Base-by-base conservation (phyloP, 1,140 invertebrate species). In the Pinna nobilis region DNA sequence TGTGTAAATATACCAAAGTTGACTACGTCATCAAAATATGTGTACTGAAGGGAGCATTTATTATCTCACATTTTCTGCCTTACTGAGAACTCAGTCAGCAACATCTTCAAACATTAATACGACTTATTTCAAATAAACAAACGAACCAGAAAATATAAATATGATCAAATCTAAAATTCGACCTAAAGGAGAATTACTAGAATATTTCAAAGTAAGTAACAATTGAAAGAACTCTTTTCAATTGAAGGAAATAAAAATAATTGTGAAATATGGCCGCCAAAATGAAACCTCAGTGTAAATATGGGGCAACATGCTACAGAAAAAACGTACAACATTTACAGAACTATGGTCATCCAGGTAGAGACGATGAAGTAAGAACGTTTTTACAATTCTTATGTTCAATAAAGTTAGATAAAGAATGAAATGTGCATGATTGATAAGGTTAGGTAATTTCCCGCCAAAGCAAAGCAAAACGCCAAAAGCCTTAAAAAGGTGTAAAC, bases 301-400 rank as follows among this genome's bases (percentile, higher is more conserved):
- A 95, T 86, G 94, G 94, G 39, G 86, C 80, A 23, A 93, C 93
- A 79, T 97, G 95, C 89, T 97, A 96, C 89, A 94, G 95, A 83
- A 95, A 94, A 87, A 97, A 96, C 91, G 88, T 92, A 11, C 89
- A 90, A 0, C 95, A 97, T 90, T 90, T 92, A 47, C 88, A 92
- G 69, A 93, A 93, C 82, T 97, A 92, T 70, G 94, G 94, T 88
- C 95, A 96, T 89, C 94, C 92, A 28, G 87, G 88, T 23, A 23
- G 23, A 65, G 15, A 77, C 35, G 11, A 55, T 28, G 50, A 55
- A 11, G 39, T 44, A 44, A 44, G 9, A 11, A n/a, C n/a, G n/a
- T n/a, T n/a, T n/a, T n/a, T n/a, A n/a, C n/a, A n/a, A n/a, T n/a
- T n/a, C n/a, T n/a, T n/a, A n/a, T n/a, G n/a, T n/a, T n/a, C n/a